Percentiles rank a stretch among this genome's conserved stretches.
phyloP scores from a whole-genome alignment of 2,797 vertebrate species.

The Xenops minutus region DNA sequence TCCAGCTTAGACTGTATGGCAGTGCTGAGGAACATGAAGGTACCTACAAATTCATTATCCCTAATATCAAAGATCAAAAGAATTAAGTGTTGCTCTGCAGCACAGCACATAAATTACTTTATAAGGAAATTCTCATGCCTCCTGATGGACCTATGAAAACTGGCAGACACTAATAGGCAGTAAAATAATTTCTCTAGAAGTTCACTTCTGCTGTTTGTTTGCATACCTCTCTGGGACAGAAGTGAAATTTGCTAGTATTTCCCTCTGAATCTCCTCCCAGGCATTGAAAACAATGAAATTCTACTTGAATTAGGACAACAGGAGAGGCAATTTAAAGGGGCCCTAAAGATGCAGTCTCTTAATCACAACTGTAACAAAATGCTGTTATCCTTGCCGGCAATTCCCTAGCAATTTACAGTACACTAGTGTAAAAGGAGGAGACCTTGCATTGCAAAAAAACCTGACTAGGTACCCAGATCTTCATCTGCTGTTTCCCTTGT shows the following conservation, averaged over 20 bases:
- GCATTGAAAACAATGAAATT: constrained; percentile 32
- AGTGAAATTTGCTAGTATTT: constrained; percentile 10
- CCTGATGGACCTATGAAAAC: neutral
- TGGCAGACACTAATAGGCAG: neutral
- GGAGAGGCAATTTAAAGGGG: constrained; percentile 35
- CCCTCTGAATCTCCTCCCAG: neutral
- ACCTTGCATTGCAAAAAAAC: neutral
- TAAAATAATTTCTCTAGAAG: constrained; percentile 27
- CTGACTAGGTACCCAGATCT: neutral
- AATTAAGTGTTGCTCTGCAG: neutral
- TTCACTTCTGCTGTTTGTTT: constrained; percentile 29
- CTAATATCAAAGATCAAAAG: constrained; percentile 11
- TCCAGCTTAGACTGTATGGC: neutral
- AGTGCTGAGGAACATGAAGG: neutral
- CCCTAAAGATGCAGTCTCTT: constrained; percentile 20
- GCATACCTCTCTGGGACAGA: neutral
- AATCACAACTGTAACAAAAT: constrained; percentile 43
- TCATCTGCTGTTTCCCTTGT: neutral
- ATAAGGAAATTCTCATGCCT: neutral
- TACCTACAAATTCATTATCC: neutral
- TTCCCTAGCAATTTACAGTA: constrained; percentile 39
- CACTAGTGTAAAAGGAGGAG: neutral
- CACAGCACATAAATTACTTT: neutral
- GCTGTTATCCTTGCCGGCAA: neutral
- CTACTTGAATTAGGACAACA: constrained; percentile 46